These are phyloP conservation scores for Myxocyprinus asiaticus DNA, from an alignment of 2,113 vertebrate genomes.

Conservation along the genomic window DNA sequence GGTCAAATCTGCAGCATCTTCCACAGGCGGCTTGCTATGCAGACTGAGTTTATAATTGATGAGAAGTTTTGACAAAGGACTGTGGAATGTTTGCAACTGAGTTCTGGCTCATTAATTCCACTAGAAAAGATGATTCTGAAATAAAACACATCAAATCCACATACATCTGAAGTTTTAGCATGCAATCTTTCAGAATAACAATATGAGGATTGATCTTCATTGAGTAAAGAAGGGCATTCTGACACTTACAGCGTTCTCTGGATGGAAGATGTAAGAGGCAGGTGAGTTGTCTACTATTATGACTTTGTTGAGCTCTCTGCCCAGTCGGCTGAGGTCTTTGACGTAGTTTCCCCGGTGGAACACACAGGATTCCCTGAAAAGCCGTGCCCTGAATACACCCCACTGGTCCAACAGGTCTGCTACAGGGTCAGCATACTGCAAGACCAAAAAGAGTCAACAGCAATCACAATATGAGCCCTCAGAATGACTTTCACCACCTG, in stretches of 20 bases:
- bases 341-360: conserved; percentile 98
- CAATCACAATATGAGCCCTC: background rate
- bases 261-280: conserved; percentile 98
- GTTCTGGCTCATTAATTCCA: conserved; percentile 22
- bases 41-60: conserved; percentile 64
- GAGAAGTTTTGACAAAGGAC: conserved; percentile 53
- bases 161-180: too few relatives aligned
- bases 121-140: background rate
- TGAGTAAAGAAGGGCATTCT: background rate
- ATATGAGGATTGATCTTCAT: too few relatives aligned
- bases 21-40: conserved; percentile 19
- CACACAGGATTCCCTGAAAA: conserved; percentile 98
- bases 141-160: too few relatives aligned
- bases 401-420: conserved; percentile 94
- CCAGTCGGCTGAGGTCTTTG: conserved; percentile 95
- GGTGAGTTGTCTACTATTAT: conserved; percentile 98
- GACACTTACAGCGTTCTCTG: conserved; percentile 92
- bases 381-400: conserved; percentile 92
- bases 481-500: background rate
- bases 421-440: conserved; percentile 95
- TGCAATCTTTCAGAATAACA: too few relatives aligned
- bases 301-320: conserved; percentile 92
- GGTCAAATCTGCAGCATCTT: background rate
- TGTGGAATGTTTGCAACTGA: conserved; percentile 3
- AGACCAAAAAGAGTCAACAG: background rate